These are phyloP conservation scores for Syncerus caffer DNA, from an alignment of 2,797 vertebrate genomes.

Conservation along the genomic window DNA sequence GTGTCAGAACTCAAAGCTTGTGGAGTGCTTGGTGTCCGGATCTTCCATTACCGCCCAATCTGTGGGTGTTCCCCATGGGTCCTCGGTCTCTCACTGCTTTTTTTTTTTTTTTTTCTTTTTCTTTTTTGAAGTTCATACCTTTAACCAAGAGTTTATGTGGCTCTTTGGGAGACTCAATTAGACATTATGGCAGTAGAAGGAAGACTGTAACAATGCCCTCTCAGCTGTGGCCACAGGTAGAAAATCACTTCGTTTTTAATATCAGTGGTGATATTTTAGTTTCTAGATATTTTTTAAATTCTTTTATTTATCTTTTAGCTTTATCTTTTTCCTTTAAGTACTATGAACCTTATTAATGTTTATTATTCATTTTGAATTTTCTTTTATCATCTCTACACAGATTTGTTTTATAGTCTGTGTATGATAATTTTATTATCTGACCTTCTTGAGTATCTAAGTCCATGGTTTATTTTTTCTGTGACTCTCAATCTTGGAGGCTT, in stretches of 20 bases:
- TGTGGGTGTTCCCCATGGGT: not conserved
- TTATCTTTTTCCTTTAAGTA: not conserved
- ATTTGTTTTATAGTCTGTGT: not conserved
- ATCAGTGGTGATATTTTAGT: not conserved
- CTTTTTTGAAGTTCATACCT: not conserved
- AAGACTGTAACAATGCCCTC: not conserved
- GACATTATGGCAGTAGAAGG: not conserved
- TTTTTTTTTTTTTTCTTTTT: not conserved
- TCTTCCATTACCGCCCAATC: not conserved
- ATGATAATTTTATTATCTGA: not conserved
- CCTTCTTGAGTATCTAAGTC: not conserved
- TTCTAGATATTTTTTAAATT: not conserved
- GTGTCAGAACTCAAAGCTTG: not conserved
- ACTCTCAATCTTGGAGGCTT: not conserved
- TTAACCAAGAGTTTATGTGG: not conserved
- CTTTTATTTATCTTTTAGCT: not conserved
- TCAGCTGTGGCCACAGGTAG: not conserved
- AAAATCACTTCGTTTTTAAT: not conserved
- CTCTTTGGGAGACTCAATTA: not conserved
- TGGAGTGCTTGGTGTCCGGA: not conserved
- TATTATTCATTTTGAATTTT: slow-evolving; percentile 9
- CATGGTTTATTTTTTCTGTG: not conserved
- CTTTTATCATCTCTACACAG: not conserved
- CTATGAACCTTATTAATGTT: not conserved
- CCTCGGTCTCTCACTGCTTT: not conserved